Base-by-base conservation (phyloP, 2,888 invertebrate genomes). In the Diarsia mendica region DNA sequence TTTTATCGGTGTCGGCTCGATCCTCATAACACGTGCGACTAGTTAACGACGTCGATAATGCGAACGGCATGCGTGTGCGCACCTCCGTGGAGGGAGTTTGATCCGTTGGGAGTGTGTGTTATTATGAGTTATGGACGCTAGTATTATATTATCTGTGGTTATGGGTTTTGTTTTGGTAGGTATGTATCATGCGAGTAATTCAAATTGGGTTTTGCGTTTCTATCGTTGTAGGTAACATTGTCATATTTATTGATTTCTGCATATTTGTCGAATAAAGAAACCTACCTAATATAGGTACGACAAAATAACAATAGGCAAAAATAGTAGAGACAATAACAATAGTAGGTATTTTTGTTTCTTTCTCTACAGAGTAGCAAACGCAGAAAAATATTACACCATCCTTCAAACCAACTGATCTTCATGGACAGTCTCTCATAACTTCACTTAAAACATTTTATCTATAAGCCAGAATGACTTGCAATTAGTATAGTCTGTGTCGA, bases 21-120 rank as follows among this genome's bases (percentile, higher is more conserved):
- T 88, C 87, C 82, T 81, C 75, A 83, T 82, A 86, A 87, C 91
- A 90, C 89, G 91, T 90, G 91, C 81, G 85, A 85, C 89, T 91
- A 88, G 91, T 91, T 90, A 92, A 89, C 90, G 89, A 80, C 80
- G 78, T 76, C 88, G 85, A 89, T 91, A 88, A 89, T 85, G 87
- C 84, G 80, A 80, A 81, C 72, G 88, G 89, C 83, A 89, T 89
- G 88, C 88, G 85, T 77, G 23, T 49, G 84, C 85, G 84, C 87
- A 81, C 76, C 76, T 70, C 71, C 44, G 66, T 82, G 74, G 75
- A 78, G 74, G 65, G 28, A 67, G 69, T 69, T 77, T 79, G 80
- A 86, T 85, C 87, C 72, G 60, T 72, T 49, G 73, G 67, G 71
- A 72, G 61, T 72, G 71, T 67, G 46, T 58, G 20, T 67, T 74